A percentile compares a stretch with the other conserved stretches of the same genome.
phyloP scores from a whole-genome alignment of 2,888 invertebrate species.

The Serripes groenlandicus region DNA sequence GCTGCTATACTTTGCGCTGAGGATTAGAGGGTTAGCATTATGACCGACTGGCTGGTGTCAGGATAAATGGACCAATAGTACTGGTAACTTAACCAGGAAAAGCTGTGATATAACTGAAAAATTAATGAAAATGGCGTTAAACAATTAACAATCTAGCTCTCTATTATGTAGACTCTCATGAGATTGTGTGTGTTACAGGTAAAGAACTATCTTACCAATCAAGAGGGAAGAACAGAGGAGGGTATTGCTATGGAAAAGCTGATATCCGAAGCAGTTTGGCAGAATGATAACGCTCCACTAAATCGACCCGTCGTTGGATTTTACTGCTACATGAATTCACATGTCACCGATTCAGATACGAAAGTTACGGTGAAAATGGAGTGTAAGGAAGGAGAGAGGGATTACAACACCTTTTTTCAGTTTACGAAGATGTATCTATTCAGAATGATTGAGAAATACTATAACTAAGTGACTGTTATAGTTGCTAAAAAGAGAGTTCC shows the following conservation, averaged over 20 bases:
- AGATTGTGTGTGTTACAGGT: too few species aligned
- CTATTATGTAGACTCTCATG: too few species aligned
- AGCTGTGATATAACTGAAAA: too few species aligned
- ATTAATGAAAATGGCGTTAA: too few species aligned
- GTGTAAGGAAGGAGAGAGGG: constrained; percentile 62
- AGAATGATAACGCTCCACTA: constrained; percentile 62
- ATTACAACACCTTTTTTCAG: constrained; percentile 70
- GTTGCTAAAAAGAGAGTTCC: too few species aligned
- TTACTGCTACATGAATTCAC: constrained; percentile 61
- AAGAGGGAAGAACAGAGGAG: constrained; percentile 57
- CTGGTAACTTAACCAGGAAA: too few species aligned
- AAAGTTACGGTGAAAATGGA: constrained; percentile 58
- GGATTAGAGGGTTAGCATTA: too few species aligned
- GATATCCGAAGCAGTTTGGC: constrained; percentile 59
- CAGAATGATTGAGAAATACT: constrained; percentile 68
- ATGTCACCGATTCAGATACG: constrained; percentile 45
- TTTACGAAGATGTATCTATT: constrained; percentile 69
- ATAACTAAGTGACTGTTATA: too few species aligned
- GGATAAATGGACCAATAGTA: too few species aligned
- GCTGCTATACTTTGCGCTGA: too few species aligned
- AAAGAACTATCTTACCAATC: constrained; percentile 52
- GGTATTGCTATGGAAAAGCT: constrained; percentile 62
- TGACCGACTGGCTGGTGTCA: too few species aligned
- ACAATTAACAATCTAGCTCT: too few species aligned
- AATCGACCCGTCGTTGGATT: constrained; percentile 57